A percentile compares a stretch with the other conserved stretches of the same genome.
These are phyloP conservation scores for Dasypolia templi DNA, from an alignment of 2,888 invertebrate species.

Conservation along the genomic window DNA sequence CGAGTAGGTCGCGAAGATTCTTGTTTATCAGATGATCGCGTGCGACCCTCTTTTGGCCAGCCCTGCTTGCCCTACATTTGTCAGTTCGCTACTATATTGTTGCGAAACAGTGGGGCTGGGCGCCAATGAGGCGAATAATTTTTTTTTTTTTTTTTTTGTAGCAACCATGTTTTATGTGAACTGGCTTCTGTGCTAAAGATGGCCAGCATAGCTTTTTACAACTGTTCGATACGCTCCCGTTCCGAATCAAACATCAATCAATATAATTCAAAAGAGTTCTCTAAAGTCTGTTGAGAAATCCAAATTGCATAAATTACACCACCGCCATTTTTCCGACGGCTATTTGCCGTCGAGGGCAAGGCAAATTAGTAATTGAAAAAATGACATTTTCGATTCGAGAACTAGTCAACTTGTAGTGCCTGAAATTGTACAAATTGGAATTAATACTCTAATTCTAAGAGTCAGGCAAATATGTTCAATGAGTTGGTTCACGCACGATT, in stretches of 20 bases:
- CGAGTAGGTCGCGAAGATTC: conserved; percentile 45
- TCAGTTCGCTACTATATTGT: conserved; percentile 36
- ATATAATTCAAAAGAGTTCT: neutral
- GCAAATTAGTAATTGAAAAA: neutral
- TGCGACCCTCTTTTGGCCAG: conserved; percentile 48
- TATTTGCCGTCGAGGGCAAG: neutral
- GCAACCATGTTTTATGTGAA: neutral
- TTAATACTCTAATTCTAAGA: neutral
- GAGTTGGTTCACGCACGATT: no score
- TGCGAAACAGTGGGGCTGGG: conserved; percentile 41
- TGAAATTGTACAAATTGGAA: neutral
- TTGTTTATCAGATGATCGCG: conserved; percentile 61
- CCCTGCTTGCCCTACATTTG: conserved; percentile 59
- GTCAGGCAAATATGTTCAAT: neutral
- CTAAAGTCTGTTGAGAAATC: neutral
- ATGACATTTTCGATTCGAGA: no score
- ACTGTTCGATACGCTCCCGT: neutral
- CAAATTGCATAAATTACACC: no score
- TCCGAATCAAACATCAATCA: neutral
- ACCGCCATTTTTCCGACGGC: no score
- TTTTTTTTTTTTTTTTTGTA: conserved; percentile 2
- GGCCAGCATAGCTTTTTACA: no score
- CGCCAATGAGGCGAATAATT: conserved; percentile 32
- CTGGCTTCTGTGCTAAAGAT: neutral
- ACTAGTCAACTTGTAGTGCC: no score